A percentile compares a stretch with the other conserved stretches of the same genome.
Conservation (phyloP, 2,888 invertebrate genomes). For the Phoronis australis region DNA sequence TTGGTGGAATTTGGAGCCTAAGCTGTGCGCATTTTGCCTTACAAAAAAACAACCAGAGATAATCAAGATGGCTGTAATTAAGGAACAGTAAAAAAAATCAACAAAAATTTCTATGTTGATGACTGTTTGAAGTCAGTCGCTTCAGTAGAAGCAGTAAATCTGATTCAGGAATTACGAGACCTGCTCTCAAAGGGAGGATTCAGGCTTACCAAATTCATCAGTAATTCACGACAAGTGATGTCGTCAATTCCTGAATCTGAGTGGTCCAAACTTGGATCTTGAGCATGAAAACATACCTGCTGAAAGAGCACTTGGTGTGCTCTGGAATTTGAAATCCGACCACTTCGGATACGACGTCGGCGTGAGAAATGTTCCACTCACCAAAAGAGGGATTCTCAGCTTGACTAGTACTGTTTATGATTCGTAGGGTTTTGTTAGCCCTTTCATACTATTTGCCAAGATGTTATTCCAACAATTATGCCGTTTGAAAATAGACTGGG, state of each 20-base stretch:
- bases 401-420: conserved; percentile 3
- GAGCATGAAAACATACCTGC: not conserved
- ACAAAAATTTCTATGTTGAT: conserved; percentile 4
- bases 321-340: conserved; percentile 4
- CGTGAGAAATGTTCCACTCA: not conserved
- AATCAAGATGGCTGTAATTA: not conserved
- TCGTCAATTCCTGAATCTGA: not conserved
- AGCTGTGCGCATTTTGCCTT: conserved; percentile 1
- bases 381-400: conserved; percentile 1
- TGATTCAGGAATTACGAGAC: not conserved
- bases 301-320: not conserved
- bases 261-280: not conserved
- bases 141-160: not conserved
- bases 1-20: conserved; percentile 1
- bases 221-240: not conserved
- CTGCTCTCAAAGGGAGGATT: not conserved
- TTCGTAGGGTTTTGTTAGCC: conserved; percentile 2
- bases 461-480: conserved; percentile 5
- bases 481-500: conserved; percentile 2
- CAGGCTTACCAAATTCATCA: not conserved
- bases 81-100: not conserved
- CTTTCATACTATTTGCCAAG: conserved; percentile 1
- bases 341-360: not conserved
- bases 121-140: conserved; percentile 2
- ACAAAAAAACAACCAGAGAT: not conserved